Percentiles rank a stretch among this genome's conserved stretches.
These are phyloP conservation scores for Crenuchus spilurus DNA, from an alignment of 2,797 vertebrate species.

Conservation along the genomic window DNA sequence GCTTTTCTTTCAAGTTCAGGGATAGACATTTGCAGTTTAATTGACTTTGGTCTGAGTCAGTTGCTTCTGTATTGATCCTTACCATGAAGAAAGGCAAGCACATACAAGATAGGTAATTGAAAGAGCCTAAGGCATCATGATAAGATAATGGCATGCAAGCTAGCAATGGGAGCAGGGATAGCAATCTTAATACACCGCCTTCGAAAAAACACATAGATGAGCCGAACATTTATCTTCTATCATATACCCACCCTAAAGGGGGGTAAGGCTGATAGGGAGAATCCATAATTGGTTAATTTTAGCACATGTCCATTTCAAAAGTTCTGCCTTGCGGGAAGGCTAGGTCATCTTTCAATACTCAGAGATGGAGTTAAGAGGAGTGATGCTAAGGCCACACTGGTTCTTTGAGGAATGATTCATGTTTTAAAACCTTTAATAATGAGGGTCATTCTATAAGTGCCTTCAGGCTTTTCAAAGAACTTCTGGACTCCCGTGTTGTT, in stretches of 20 bases:
- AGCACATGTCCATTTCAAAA: slow-evolving; percentile 10
- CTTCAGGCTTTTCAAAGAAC: too few relatives aligned
- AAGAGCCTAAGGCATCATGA: slow-evolving; percentile 2
- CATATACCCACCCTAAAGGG: not conserved
- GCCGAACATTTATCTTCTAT: not conserved
- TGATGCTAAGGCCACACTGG: too few relatives aligned
- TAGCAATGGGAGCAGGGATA: not conserved
- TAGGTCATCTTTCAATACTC: not conserved
- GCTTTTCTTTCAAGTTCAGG: not conserved
- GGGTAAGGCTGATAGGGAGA: not conserved
- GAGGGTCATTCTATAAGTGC: too few relatives aligned
- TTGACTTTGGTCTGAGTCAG: slow-evolving; percentile 28
- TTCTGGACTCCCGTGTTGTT: too few relatives aligned
- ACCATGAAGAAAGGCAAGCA: slow-evolving; percentile 17
- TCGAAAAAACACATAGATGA: not conserved
- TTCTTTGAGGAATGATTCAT: too few relatives aligned
- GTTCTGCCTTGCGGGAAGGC: not conserved
- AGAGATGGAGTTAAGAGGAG: not conserved
- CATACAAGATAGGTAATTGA: slow-evolving; percentile 32
- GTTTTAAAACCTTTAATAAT: too few relatives aligned
- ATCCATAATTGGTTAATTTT: slow-evolving; percentile 1
- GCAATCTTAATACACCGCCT: not conserved
- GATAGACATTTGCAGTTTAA: slow-evolving; percentile 21
- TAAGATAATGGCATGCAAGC: slow-evolving; percentile 17
- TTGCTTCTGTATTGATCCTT: slow-evolving; percentile 19